A percentile compares a stretch with the other conserved stretches of the same genome.
phyloP scores from a whole-genome alignment of 2,113 vertebrate genomes.

The Macaca fascicularis region DNA sequence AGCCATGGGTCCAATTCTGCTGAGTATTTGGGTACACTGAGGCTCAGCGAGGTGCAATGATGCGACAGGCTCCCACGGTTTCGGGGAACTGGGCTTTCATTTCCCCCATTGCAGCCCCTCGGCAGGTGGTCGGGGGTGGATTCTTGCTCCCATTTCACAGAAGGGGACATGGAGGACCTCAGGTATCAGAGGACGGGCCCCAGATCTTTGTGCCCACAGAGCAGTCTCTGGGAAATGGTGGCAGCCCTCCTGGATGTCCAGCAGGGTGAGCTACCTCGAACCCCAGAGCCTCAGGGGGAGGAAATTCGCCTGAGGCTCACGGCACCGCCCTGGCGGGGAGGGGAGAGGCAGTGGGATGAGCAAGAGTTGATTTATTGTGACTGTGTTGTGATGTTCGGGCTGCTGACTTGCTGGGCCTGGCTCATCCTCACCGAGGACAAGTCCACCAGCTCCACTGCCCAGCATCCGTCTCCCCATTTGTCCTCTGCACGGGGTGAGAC shows the following conservation, averaged over 20 bases:
- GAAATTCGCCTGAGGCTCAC: neutral
- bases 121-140: neutral
- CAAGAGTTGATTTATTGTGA: accelerated
- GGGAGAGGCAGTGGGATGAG: no score
- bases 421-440: neutral
- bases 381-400: accelerated
- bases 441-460: accelerated
- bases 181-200: neutral
- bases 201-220: neutral
- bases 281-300: neutral
- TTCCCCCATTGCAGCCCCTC: accelerated
- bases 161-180: neutral
- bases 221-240: neutral
- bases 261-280: neutral
- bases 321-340: neutral
- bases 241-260: no score
- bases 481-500: neutral
- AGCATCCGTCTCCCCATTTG: neutral
- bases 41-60: neutral
- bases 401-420: accelerated
- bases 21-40: neutral
- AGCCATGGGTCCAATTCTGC: neutral
- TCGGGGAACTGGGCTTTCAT: neutral
- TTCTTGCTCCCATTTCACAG: neutral
- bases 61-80: accelerated